Percentiles rank a stretch among this genome's conserved stretches.
Conservation (phyloP, 2,888 invertebrate species). For the Drosophila maculinotata region DNA sequence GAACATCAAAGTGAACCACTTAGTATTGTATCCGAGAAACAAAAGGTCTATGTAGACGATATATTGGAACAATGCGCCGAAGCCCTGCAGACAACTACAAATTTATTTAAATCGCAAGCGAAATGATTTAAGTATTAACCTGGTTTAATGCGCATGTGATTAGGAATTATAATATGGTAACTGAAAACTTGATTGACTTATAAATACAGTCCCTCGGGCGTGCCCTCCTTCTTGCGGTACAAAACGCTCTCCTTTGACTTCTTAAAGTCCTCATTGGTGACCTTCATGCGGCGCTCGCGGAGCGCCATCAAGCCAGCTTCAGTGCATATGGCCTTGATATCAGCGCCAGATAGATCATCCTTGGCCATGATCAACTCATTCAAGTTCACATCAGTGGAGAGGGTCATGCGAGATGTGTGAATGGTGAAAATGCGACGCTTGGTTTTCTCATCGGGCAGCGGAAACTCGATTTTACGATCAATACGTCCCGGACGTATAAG, state of each 20-base stretch:
- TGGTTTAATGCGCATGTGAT: slow-evolving; percentile 67
- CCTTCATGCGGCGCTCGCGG: slow-evolving; percentile 99
- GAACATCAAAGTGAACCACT: slow-evolving; percentile 47
- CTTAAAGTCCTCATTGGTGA: slow-evolving; percentile 99
- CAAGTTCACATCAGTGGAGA: slow-evolving; percentile 98
- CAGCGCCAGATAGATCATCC: slow-evolving; percentile 99
- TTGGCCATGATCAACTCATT: slow-evolving; percentile 99
- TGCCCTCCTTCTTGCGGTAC: slow-evolving; percentile 99
- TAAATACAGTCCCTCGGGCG: slow-evolving; percentile 99
- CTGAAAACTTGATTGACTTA: slow-evolving; percentile 86
- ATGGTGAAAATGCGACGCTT: slow-evolving; percentile 98
- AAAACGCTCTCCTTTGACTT: slow-evolving; percentile 99
- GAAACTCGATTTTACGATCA: slow-evolving; percentile 99
- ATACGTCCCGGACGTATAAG: slow-evolving; percentile 99
- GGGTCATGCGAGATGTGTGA: slow-evolving; percentile 99
- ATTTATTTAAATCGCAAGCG: slow-evolving; percentile 56
- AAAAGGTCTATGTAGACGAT: slow-evolving; percentile 62
- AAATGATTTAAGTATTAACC: slow-evolving; percentile 54
- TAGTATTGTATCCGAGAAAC: slow-evolving; percentile 49
- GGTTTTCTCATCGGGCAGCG: slow-evolving; percentile 99
- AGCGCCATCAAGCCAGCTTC: slow-evolving; percentile 99
- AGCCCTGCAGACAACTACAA: slow-evolving; percentile 55
- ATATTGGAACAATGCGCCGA: slow-evolving; percentile 42
- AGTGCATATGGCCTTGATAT: slow-evolving; percentile 99
- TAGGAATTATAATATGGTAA: slow-evolving; percentile 68